Evolutionary conservation across 2,888 invertebrate species (phyloP).

Genomic region (Spodoptera exigua): DNA sequence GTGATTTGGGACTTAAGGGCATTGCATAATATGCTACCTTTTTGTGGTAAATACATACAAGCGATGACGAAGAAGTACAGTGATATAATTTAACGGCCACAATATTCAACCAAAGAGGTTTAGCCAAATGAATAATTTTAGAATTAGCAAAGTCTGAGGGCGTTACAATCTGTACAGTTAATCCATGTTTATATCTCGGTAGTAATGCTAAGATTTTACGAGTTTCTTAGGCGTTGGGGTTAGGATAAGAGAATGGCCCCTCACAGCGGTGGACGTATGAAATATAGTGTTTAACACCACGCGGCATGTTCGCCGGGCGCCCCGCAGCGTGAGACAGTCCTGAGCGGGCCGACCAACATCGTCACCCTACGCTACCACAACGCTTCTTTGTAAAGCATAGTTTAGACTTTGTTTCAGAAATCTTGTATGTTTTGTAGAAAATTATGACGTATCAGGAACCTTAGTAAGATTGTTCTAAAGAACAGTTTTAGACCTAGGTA

Average conservation of each 20-base stretch:
- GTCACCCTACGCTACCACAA: constrained; percentile 55
- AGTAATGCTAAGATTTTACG: constrained; percentile 77
- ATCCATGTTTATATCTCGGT: constrained; percentile 61
- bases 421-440: constrained; percentile 21
- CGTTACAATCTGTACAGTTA: constrained; percentile 43
- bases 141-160: constrained; percentile 25
- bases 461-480: no score
- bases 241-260: constrained; percentile 76
- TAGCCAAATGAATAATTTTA: constrained; percentile 16
- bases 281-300: constrained; percentile 87
- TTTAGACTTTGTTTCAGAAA: constrained; percentile 49
- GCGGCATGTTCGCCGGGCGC: constrained; percentile 75
- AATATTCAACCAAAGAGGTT: constrained; percentile 6
- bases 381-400: constrained; percentile 43
- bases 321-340: constrained; percentile 68
- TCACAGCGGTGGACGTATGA: constrained; percentile 79
- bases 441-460: no score
- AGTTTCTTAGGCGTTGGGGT: constrained; percentile 72
- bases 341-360: constrained; percentile 53
- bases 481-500: no score
- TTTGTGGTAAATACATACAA: no score
- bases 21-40: no score
- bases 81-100: constrained; percentile 1
- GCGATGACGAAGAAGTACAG: no score
- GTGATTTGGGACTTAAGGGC: no score